Conservation (phyloP, 2,113 vertebrate species). For the Oceanites oceanicus region DNA sequence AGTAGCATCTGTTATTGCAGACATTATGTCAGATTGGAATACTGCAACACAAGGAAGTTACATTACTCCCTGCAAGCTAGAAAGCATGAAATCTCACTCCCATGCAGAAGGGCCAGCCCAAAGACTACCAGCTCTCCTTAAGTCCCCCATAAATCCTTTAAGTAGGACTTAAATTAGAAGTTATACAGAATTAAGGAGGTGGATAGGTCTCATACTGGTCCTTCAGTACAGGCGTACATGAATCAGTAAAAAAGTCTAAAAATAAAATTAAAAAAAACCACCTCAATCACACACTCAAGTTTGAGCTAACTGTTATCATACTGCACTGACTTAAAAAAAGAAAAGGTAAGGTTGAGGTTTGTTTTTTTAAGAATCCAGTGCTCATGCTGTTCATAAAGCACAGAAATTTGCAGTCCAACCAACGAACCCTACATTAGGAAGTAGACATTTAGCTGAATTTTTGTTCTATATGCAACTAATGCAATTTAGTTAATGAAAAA, state of each 20-base stretch:
- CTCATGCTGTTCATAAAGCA: not conserved
- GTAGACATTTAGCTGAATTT: not conserved
- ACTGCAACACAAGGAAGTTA: not conserved
- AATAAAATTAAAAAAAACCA: not conserved
- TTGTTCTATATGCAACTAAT: not conserved
- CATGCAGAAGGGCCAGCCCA: not conserved
- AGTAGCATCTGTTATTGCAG: not conserved
- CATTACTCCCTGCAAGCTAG: not conserved
- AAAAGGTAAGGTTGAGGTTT: not conserved
- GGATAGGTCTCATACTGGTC: not conserved
- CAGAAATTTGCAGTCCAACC: not conserved
- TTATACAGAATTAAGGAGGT: not conserved
- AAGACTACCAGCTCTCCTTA: not conserved
- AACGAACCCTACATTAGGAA: not conserved
- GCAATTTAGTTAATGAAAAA: not conserved
- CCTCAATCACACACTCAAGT: not conserved
- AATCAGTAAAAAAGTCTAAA: not conserved
- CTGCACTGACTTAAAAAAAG: not conserved
- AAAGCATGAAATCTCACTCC: not conserved
- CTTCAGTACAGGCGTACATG: not conserved
- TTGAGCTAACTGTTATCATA: not conserved
- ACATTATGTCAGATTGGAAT: not conserved
- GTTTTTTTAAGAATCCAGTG: not conserved
- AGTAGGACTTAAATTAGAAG: not conserved
- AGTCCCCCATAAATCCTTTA: not conserved